Base-by-base conservation (phyloP, 2,888 invertebrate genomes). In the Tortricodes alternella region DNA sequence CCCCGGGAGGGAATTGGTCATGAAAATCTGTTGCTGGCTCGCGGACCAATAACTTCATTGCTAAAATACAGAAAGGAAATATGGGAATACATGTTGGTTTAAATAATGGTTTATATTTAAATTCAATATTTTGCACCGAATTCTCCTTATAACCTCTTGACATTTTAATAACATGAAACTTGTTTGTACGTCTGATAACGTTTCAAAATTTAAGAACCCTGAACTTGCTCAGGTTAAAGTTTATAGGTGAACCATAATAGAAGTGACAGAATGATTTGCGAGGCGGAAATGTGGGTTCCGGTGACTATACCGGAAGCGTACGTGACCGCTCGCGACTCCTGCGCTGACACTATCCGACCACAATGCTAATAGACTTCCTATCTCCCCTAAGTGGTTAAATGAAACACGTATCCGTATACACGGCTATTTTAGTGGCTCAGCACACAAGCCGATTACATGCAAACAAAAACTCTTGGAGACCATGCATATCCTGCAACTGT, bases 201-300 rank as follows among this genome's bases (percentile, higher is more conserved):
- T n/a, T n/a, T n/a, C n/a, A n/a, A n/a, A n/a, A n/a, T 21, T 21
- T 21, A 4, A 3, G 21, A 4, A 21, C 3, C 4, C 11, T 15
- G 7, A 15, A 3, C 5, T 41, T 23, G 13, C 27, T 34, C 35
- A 11, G 15, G 24, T 37, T 35, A 8, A 7, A 23, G 4, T 38
- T 41, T 37, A 16, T 43, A 37, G 58, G 60, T 67, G 62, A 68
- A 68, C 74, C 68, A 70, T 73, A 76, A 72, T 63, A 67, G 64
- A 70, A 78, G 76, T 73, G 74, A 71, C 76, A 65, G 67, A 73
- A 71, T 79, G 80, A 82, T 80, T 83, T 79, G 76, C 79, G 67
- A 63, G 60, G 61, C 75, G 83, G 82, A 80, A 80, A 71, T 70
- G 66, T 71, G 66, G 65, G 68, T 79, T 79, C 82, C 80, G 80